These are phyloP conservation scores for Mastomys natalensis DNA, from an alignment of 2,113 vertebrate genomes.

Conservation along the genomic window DNA sequence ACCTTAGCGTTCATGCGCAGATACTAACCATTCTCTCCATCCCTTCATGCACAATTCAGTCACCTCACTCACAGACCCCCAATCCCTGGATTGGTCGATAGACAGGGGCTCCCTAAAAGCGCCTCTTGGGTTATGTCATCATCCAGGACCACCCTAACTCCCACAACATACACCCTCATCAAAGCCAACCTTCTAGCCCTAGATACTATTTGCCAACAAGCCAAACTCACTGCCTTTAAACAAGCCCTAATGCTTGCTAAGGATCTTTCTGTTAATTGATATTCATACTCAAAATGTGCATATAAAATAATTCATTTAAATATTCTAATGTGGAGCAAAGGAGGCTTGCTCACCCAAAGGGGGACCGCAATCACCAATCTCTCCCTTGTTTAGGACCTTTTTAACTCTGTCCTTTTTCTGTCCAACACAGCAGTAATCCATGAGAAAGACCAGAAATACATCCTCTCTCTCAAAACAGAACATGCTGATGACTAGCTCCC, in stretches of 20 bases:
- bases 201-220: neutral
- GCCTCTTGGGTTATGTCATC: neutral
- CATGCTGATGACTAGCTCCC: neutral
- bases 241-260: neutral
- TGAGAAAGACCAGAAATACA: neutral
- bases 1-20: neutral
- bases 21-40: neutral
- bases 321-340: neutral
- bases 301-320: neutral
- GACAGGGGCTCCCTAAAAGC: neutral
- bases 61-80: neutral
- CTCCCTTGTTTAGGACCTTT: no score
- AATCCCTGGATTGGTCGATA: neutral
- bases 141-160: neutral
- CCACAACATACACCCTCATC: neutral
- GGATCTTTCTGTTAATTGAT: neutral
- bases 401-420: neutral
- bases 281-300: neutral
- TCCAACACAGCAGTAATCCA: neutral
- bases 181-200: neutral
- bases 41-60: neutral
- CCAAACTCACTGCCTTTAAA: neutral
- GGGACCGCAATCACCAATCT: neutral
- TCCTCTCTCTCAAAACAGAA: neutral
- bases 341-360: neutral